Conservation (phyloP, 2,797 vertebrate species). For the Microtus agrestis region DNA sequence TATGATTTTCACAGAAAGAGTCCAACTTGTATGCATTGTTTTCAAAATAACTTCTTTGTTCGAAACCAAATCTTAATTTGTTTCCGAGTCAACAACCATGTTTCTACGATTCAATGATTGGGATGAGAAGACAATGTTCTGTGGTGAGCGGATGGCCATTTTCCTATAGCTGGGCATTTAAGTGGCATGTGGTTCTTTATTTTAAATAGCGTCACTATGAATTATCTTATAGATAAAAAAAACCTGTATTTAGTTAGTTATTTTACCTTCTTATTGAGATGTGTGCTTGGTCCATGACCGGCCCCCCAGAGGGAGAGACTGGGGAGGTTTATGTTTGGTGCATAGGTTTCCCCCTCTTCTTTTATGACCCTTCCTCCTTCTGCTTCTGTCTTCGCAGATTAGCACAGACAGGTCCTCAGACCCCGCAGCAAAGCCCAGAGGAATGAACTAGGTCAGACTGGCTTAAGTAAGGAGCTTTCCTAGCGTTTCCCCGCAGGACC, state of each 20-base stretch:
- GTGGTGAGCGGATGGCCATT: not conserved
- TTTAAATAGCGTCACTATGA: not conserved
- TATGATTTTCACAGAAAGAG: not conserved
- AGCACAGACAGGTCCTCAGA: not conserved
- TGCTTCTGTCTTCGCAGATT: constrained; percentile 45
- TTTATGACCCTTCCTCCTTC: not conserved
- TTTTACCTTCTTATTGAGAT: not conserved
- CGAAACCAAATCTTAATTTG: not conserved
- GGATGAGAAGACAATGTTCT: not conserved
- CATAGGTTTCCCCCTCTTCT: not conserved
- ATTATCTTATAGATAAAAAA: not conserved
- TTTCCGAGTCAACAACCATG: constrained; percentile 22
- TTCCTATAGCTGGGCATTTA: not conserved
- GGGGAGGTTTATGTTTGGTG: not conserved
- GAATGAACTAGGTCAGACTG: not conserved
- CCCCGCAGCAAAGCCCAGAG: rapidly evolving
- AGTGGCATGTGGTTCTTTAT: not conserved
- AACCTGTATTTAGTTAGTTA: not conserved
- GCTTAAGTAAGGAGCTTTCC: not conserved
- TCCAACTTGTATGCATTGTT: not conserved
- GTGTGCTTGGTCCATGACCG: not conserved
- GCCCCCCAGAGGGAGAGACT: not conserved
- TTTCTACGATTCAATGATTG: not conserved
- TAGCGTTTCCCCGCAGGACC: not conserved
- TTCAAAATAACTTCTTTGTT: not conserved